Conservation (phyloP, 2,797 vertebrate species). For the Hydrocynus forskahlii region DNA sequence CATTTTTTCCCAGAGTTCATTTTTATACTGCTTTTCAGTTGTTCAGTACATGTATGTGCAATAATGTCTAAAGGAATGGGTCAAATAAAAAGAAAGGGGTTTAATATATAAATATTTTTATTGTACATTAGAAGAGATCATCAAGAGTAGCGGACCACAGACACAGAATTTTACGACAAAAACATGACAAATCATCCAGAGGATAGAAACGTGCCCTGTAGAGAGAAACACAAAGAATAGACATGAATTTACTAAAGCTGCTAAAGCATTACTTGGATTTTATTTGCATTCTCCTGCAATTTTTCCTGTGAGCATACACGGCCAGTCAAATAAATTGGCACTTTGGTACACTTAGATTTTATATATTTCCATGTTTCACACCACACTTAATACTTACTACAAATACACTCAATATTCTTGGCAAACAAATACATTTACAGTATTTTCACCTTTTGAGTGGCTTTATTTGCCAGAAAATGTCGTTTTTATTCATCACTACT, state of each 20-base stretch:
- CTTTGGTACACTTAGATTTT: no score
- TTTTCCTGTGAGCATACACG: not conserved
- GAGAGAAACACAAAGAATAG: not conserved
- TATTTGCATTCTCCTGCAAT: not conserved
- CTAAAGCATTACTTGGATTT: not conserved
- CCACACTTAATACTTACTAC: no score
- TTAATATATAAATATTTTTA: conserved; percentile 53
- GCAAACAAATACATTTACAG: no score
- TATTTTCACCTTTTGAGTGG: no score
- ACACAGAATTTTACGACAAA: not conserved
- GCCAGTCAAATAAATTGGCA: no score
- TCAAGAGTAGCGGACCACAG: conserved; percentile 10
- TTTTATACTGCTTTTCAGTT: not conserved
- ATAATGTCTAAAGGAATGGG: not conserved
- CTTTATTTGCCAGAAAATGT: no score
- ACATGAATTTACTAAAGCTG: not conserved
- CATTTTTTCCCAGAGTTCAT: no score
- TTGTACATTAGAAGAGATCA: conserved; percentile 40
- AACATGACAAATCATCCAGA: not conserved
- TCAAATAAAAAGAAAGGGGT: not conserved
- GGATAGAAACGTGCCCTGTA: conserved; percentile 7
- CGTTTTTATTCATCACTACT: no score
- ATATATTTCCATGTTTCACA: no score
- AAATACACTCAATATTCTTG: no score
- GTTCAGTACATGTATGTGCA: not conserved